Percentiles rank a stretch among this genome's conserved stretches.
Conservation (phyloP, 2,888 invertebrate genomes). For the Drosophila falleni region DNA sequence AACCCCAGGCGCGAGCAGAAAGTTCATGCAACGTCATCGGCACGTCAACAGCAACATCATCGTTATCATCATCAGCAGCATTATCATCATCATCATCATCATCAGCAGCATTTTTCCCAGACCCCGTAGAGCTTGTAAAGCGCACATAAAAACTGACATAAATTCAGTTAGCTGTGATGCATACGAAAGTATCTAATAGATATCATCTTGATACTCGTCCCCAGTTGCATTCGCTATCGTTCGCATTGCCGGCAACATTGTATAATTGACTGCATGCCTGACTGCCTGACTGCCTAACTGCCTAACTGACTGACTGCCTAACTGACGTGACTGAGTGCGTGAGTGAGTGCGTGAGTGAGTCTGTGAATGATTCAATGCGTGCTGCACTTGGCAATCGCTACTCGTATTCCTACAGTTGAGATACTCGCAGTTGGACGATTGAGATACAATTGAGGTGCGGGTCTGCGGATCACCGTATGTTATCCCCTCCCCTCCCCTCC, state of each 20-base stretch:
- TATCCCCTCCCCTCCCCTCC: background rate
- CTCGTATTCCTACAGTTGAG: constrained; percentile 4
- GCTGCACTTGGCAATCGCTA: constrained; percentile 67
- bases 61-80: constrained; percentile 20
- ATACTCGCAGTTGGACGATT: constrained; percentile 11
- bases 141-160: constrained; percentile 72
- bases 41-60: constrained; percentile 50
- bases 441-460: constrained; percentile 38
- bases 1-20: constrained; percentile 46
- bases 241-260: constrained; percentile 38
- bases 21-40: constrained; percentile 68
- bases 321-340: background rate
- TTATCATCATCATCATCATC: constrained; percentile 13
- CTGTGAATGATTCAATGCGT: constrained; percentile 60
- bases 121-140: constrained; percentile 34
- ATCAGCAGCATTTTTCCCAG: constrained; percentile 6
- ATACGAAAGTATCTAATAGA: constrained; percentile 77
- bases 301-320: background rate
- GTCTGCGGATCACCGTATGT: constrained; percentile 16
- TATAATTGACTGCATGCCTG: constrained; percentile 69
- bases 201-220: constrained; percentile 66
- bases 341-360: constrained; percentile 15
- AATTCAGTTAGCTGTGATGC: constrained; percentile 78
- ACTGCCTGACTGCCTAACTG: constrained; percentile 28
- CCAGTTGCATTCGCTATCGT: constrained; percentile 21